Evolutionary conservation across 1,140 invertebrate genomes (phyloP).

Genomic region (Hycleus cichorii): DNA sequence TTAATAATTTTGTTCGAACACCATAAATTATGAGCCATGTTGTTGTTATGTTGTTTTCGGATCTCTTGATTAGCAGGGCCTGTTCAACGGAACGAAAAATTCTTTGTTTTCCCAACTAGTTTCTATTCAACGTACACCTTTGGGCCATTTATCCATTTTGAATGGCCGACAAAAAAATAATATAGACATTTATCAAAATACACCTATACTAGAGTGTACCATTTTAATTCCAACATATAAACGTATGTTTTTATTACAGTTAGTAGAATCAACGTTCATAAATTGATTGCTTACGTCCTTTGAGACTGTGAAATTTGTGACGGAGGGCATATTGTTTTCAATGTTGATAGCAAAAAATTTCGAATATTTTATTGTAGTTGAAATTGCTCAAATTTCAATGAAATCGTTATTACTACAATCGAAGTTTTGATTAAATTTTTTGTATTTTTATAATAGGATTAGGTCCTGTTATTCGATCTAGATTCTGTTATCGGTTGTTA

Average conservation of each 20-base stretch:
- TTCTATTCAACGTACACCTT: too few species aligned
- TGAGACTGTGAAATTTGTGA: not conserved
- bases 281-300: constrained; percentile 23
- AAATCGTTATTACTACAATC: too few species aligned
- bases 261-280: constrained; percentile 17
- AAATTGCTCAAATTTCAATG: too few species aligned
- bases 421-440: not conserved
- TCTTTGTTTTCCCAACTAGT: not conserved
- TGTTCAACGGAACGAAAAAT: not conserved
- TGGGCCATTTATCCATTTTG: not conserved
- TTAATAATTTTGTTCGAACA: constrained; percentile 13
- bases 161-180: not conserved
- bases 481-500: not conserved
- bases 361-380: not conserved
- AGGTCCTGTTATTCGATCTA: not conserved
- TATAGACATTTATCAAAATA: constrained; percentile 9
- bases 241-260: constrained; percentile 15
- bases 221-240: too few species aligned
- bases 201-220: constrained; percentile 4
- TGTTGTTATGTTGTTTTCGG: constrained; percentile 10
- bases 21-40: constrained; percentile 19
- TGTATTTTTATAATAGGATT: not conserved
- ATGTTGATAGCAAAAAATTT: constrained; percentile 1
- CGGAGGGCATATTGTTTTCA: constrained; percentile 1
- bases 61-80: constrained; percentile 23